Percentiles rank a stretch among this genome's conserved stretches.
Conservation (phyloP, 1,140 invertebrate species). For the Drosophila prosaltans region DNA sequence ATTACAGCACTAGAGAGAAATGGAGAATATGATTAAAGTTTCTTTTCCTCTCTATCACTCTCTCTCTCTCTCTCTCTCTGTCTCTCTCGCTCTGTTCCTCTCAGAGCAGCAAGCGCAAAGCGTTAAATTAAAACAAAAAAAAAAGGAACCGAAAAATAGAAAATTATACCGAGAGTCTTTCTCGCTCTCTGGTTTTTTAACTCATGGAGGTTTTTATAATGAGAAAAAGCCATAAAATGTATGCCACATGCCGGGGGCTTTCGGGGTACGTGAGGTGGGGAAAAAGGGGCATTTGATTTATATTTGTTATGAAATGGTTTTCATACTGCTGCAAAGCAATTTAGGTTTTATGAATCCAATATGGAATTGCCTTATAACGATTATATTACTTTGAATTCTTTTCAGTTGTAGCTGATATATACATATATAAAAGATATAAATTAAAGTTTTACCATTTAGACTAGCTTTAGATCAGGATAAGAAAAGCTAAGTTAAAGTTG, state of each 20-base stretch:
- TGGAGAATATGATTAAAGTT: conserved; percentile 76
- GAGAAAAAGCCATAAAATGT: conserved; percentile 73
- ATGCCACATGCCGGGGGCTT: conserved; percentile 1
- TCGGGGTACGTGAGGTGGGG: conserved; percentile 15
- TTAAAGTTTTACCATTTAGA: no score
- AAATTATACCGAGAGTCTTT: conserved; percentile 68
- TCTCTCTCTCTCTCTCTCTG: conserved; percentile 27
- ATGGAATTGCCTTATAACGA: neutral
- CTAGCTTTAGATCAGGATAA: no score
- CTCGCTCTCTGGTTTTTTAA: conserved; percentile 28
- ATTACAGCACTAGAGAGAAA: conserved; percentile 65
- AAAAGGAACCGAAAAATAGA: conserved; percentile 29
- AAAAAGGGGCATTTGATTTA: conserved; percentile 69
- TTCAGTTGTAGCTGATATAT: neutral
- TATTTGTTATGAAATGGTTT: conserved; percentile 68
- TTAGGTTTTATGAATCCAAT: conserved; percentile 5
- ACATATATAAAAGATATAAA: no score
- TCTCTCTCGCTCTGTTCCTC: conserved; percentile 9
- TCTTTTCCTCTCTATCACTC: conserved; percentile 23
- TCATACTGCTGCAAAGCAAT: conserved; percentile 11
- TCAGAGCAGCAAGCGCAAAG: conserved; percentile 53
- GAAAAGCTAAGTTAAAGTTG: no score
- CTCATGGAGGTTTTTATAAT: conserved; percentile 65
- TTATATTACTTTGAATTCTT: neutral
- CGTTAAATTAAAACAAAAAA: conserved; percentile 67